Evolutionary conservation across 1,140 invertebrate species (phyloP).

Genomic region (Nomia melanderi): DNA sequence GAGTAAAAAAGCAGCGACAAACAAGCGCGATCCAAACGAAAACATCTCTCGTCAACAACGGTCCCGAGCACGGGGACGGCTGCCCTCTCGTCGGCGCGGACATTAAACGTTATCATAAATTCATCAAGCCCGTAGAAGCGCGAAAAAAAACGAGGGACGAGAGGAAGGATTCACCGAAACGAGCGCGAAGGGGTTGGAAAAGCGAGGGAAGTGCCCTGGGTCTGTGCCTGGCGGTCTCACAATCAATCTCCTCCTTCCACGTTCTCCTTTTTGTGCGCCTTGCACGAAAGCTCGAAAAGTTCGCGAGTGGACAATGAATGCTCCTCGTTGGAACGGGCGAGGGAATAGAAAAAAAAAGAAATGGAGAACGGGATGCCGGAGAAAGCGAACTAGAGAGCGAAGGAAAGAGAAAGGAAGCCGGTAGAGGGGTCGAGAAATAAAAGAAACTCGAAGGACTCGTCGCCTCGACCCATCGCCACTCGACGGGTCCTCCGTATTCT

Average conservation of each 20-base stretch:
- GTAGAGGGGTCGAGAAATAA: constrained; percentile 16
- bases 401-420: background rate
- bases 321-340: constrained; percentile 33
- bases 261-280: constrained; percentile 10
- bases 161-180: background rate
- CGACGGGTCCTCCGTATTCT: constrained; percentile 3
- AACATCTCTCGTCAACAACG: background rate
- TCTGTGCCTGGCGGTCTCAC: constrained; percentile 37
- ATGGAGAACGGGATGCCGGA: background rate
- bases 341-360: background rate
- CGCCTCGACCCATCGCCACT: background rate
- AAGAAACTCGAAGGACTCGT: constrained; percentile 22
- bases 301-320: constrained; percentile 65
- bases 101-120: constrained; percentile 42
- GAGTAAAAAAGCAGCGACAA: too few relatives aligned
- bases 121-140: constrained; percentile 18
- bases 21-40: background rate
- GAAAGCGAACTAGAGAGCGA: background rate
- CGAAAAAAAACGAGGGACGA: background rate
- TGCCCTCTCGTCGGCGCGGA: background rate
- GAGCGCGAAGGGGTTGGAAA: background rate
- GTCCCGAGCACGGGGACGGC: background rate
- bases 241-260: constrained; percentile 51
- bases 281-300: constrained; percentile 50
- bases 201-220: constrained; percentile 3